phyloP scores from a whole-genome alignment of 1,140 invertebrate genomes.

The Drosophila sulfurigaster region DNA sequence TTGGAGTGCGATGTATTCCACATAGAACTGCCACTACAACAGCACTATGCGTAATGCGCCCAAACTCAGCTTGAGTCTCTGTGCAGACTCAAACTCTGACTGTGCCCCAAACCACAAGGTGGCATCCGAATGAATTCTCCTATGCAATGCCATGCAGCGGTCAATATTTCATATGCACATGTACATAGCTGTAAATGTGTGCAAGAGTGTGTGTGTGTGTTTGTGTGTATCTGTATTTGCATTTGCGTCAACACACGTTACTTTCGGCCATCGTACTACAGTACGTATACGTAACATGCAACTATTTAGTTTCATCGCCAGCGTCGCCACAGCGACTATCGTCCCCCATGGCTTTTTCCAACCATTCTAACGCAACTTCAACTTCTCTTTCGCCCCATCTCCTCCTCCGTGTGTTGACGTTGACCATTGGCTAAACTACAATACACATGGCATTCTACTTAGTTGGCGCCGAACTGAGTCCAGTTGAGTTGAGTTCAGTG shows the following conservation, averaged over 20 bases:
- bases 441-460: conserved; percentile 63
- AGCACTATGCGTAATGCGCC: conserved; percentile 15
- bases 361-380: neutral
- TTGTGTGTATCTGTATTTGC: conserved; percentile 42
- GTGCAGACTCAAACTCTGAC: neutral
- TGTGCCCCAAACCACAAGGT: conserved; percentile 15
- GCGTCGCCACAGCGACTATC: conserved; percentile 32
- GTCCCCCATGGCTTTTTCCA: conserved; percentile 31
- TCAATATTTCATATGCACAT: conserved; percentile 79
- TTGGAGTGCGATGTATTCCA: neutral
- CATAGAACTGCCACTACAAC: neutral
- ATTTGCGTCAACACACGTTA: conserved; percentile 52
- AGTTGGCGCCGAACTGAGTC: conserved; percentile 49
- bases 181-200: conserved; percentile 39
- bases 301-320: conserved; percentile 52
- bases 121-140: conserved; percentile 59
- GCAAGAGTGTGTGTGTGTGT: conserved; percentile 12
- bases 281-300: conserved; percentile 77
- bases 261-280: conserved; percentile 52
- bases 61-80: conserved; percentile 4
- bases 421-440: conserved; percentile 45
- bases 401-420: neutral
- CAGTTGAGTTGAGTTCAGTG: conserved; percentile 55
- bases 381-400: neutral
- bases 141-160: conserved; percentile 63